A percentile compares a stretch with the other conserved stretches of the same genome.
Evolutionary conservation across 2,797 vertebrate genomes (phyloP).

Genomic region (Remorina albescens): DNA sequence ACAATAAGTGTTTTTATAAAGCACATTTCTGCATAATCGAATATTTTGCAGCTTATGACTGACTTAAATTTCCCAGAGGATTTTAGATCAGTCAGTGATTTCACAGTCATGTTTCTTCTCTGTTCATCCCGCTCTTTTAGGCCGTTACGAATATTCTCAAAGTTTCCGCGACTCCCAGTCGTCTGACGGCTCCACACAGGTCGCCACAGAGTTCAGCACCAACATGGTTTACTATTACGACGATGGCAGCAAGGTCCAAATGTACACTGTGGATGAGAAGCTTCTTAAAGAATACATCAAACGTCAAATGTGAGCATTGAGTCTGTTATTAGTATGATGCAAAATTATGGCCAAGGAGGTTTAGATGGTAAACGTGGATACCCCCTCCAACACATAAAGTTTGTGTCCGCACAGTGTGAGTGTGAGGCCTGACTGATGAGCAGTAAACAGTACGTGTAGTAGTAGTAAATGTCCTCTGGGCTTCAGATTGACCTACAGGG

Average conservation of each 20-base stretch:
- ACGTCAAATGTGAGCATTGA: slow-evolving; percentile 92
- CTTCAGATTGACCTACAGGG: slow-evolving; percentile 59
- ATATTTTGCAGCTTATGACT: neutral
- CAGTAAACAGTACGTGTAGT: neutral
- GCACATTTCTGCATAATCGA: neutral
- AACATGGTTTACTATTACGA: slow-evolving; percentile 96
- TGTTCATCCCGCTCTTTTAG: slow-evolving; percentile 65
- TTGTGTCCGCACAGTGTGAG: neutral
- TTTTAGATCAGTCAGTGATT: neutral
- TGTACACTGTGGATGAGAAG: slow-evolving; percentile 93
- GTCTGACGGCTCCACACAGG: slow-evolving; percentile 79
- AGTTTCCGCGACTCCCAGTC: slow-evolving; percentile 84
- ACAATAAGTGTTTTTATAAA: too few relatives aligned
- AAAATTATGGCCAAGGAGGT: slow-evolving; percentile 3
- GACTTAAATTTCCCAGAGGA: neutral
- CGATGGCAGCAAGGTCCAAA: slow-evolving; percentile 90
- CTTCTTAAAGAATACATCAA: slow-evolving; percentile 97
- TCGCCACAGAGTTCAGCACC: slow-evolving; percentile 83
- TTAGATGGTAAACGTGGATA: too few relatives aligned
- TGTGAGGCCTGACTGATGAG: neutral
- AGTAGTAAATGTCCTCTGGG: neutral
- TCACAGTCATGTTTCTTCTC: neutral
- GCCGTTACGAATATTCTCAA: slow-evolving; percentile 89
- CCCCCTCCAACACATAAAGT: too few relatives aligned
- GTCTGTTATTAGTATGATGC: neutral